Evolutionary conservation across 2,888 invertebrate genomes (phyloP), one percentile per base, ranked within the genome.

Genomic region (Eristalinus sepulchralis): DNA sequence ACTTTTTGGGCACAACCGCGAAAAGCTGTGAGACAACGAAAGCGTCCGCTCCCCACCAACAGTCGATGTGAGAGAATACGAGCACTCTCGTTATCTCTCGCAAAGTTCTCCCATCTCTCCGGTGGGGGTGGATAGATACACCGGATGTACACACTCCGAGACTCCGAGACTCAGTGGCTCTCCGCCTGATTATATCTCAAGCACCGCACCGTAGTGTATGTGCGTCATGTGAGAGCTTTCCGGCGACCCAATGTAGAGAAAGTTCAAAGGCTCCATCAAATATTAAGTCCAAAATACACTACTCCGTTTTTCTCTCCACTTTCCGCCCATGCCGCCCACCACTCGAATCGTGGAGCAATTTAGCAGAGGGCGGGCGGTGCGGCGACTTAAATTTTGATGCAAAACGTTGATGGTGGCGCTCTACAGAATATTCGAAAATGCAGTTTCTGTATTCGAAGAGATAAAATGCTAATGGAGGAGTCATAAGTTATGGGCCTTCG

Each of bases 181-280:
- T 84, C 75, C 39, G 71, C 39, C 75, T 60, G 71, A 76, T 84
- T 72, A 62, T 84, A 76, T 84, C 75, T 75, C 33, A 22, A 67
- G 2, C 1, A 10, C 17, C 31, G 47, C 31, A 47, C 10, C 64
- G 22, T 34, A 31, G 63, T 71, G 57, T 70, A 62, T 81, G 79
- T 72, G 67, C 53, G 47, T 59, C 63, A 57, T 76, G 59, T 53
- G 47, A 73, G 81, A 85, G 85, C 85, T 85, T 85, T 81, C 17
- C 47, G 47, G 8, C 47, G 36, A 62, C 70, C 72, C 55, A 81
- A 81, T 85, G 81, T 81, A 77, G 73, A 84, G 79, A 78, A 85
- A 85, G 85, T 85, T 85, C 85, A 85, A 85, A 85, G 77, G 77
- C 81, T 81, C 64, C 59, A 59, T 72, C 31, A 71, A 72, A 85